phyloP scores from a whole-genome alignment of 2,113 vertebrate genomes.

The crab-eating macaque (Macaca fascicularis) region DNA sequence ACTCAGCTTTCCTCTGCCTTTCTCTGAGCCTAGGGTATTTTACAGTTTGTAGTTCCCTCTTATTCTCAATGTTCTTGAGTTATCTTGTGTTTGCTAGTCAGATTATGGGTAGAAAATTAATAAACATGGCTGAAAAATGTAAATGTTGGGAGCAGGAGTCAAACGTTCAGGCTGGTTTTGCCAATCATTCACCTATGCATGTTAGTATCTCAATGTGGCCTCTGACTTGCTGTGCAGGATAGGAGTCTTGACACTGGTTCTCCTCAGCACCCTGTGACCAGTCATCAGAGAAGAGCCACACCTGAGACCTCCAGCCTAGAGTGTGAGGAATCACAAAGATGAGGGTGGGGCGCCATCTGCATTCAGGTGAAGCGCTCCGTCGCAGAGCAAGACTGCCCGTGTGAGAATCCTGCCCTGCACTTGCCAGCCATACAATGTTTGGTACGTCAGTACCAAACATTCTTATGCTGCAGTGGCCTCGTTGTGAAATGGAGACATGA shows the following conservation, averaged over 20 bases:
- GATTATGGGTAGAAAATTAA: neutral
- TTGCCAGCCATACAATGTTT: neutral
- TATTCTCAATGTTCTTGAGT: neutral
- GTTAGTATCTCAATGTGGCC: neutral
- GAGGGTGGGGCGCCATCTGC: fast-evolving
- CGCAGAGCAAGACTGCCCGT: neutral
- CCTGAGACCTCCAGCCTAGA: neutral
- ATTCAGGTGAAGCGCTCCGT: fast-evolving
- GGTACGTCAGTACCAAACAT: fast-evolving
- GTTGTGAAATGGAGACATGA: neutral
- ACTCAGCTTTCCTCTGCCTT: neutral
- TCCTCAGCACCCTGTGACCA: neutral
- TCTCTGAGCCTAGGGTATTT: neutral
- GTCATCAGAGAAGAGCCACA: neutral
- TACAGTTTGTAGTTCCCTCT: neutral
- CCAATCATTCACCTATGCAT: fast-evolving
- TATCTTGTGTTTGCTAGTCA: neutral
- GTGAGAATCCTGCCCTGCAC: too few species aligned
- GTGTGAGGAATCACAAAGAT: neutral
- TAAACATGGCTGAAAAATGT: neutral
- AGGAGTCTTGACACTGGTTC: neutral
- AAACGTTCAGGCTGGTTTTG: neutral
- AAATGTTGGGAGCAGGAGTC: fast-evolving
- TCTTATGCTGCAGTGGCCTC: neutral
- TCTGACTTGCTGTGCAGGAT: neutral